Conservation (phyloP, 2,113 vertebrate genomes). For the Vulpes ferrilata region DNA sequence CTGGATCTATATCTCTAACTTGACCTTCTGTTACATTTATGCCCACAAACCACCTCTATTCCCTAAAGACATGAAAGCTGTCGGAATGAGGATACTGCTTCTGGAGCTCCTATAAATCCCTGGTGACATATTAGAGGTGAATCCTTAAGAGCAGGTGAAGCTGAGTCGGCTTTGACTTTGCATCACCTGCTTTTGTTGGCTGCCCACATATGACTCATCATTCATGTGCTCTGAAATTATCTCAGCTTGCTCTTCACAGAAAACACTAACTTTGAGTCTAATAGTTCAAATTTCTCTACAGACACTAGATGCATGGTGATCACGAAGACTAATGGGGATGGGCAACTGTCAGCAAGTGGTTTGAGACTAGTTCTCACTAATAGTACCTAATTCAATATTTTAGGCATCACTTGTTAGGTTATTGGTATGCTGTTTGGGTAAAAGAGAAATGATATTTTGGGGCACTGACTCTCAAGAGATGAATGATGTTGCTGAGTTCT, state of each 20-base stretch:
- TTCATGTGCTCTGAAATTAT: not conserved
- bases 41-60: not conserved
- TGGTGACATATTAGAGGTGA: not conserved
- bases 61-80: not conserved
- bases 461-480: not conserved
- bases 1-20: not conserved
- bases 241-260: not conserved
- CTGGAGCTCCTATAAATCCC: not conserved
- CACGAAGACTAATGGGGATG: not conserved
- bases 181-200: not conserved
- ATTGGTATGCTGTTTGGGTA: not conserved
- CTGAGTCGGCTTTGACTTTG: not conserved
- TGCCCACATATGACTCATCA: not conserved
- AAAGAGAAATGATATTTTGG: slow-evolving; percentile 11
- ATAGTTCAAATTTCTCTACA: not conserved
- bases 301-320: not conserved
- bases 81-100: not conserved
- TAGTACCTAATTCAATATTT: not conserved
- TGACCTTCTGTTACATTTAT: not conserved
- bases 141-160: not conserved
- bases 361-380: not conserved
- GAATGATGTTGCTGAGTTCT: not conserved
- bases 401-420: not conserved
- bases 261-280: not conserved
- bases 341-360: not conserved